Evolutionary conservation across 2,888 invertebrate species (phyloP), one percentile per base, ranked within the genome.

Genomic region (Microchrysa polita): DNA sequence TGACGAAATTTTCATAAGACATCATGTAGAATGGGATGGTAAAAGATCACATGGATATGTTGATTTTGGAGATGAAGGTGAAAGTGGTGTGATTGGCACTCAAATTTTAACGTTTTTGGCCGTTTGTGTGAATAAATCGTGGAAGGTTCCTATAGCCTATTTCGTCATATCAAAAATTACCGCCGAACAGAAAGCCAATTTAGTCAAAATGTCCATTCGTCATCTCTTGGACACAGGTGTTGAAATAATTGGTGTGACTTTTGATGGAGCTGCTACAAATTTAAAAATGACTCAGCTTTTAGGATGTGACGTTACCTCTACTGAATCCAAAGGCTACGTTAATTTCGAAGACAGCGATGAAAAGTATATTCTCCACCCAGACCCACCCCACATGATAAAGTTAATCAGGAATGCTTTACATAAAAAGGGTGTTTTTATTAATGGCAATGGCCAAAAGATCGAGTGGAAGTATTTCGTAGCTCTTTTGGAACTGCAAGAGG

Each of bases 1-100:
- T 22, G 72, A 72, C 22, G 72, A 61, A 61, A 44, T 72, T n/a
- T 23, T 48, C 22, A 72, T 72, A 12, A 55, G 61, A 12, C 20
- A 72, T 5, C 72, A 72, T 9, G 44, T 72, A 12, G 72, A 72
- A 14, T 72, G 72, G 72, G 59, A 57, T 18, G 71, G 59, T 2
- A n/a, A n/a, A 5, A 34, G 22, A 14, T 34, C 42, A 10, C 14
- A 55, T 48, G 65, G 65, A 2, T 48, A 12, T 16, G 65, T 65
- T 1, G 65, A 65, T 22, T 10, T 72, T 72, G 72, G 60, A 9
- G 72, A 72, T 61, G 61, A 48, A 7, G 52, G 34, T 23, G 27
- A 10, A 2, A 61, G 23, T 14, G 52, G 48, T 5, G 40, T 23
- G 1, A 27, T 61, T 5, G 60, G 60, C 1, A 60, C 60, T 2